Conservation (phyloP, 2,797 vertebrate genomes). For the Anniella stebbinsi region DNA sequence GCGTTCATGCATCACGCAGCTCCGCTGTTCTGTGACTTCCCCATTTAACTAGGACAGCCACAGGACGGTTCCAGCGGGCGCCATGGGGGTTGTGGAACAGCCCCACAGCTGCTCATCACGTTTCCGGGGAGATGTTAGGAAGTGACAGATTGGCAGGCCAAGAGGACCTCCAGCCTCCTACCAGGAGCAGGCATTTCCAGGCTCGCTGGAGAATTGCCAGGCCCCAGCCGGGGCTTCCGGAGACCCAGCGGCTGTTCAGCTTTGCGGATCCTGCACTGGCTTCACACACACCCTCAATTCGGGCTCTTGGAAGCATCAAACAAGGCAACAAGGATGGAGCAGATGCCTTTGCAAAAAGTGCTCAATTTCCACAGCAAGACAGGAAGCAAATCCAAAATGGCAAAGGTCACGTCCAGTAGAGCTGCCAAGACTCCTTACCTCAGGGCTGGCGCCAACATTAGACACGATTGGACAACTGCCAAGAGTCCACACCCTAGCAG, state of each 20-base stretch:
- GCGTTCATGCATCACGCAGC: slow-evolving; percentile 47
- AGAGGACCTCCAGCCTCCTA: neutral
- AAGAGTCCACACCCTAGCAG: too few species aligned
- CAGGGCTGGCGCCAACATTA: too few species aligned
- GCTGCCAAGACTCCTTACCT: too few species aligned
- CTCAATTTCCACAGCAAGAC: neutral
- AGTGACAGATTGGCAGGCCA: neutral
- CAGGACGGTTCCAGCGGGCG: slow-evolving; percentile 26
- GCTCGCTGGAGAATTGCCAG: neutral
- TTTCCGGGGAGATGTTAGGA: slow-evolving; percentile 47
- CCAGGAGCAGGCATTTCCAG: neutral
- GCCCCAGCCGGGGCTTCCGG: neutral
- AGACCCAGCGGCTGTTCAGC: neutral
- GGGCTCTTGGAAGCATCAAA: neutral
- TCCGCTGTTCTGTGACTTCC: slow-evolving; percentile 56
- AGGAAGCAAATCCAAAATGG: neutral
- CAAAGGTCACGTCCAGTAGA: neutral
- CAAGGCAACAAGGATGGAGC: neutral
- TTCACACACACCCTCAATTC: neutral
- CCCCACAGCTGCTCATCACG: neutral
- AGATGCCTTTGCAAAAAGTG: too few species aligned
- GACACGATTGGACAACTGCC: too few species aligned
- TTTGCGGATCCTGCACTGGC: neutral
- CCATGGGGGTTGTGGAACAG: slow-evolving; percentile 32
- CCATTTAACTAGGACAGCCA: slow-evolving; percentile 52